Evolutionary conservation across 2,888 invertebrate species (phyloP), one percentile per base, ranked within the genome.

Genomic region (Artemia sinica): DNA sequence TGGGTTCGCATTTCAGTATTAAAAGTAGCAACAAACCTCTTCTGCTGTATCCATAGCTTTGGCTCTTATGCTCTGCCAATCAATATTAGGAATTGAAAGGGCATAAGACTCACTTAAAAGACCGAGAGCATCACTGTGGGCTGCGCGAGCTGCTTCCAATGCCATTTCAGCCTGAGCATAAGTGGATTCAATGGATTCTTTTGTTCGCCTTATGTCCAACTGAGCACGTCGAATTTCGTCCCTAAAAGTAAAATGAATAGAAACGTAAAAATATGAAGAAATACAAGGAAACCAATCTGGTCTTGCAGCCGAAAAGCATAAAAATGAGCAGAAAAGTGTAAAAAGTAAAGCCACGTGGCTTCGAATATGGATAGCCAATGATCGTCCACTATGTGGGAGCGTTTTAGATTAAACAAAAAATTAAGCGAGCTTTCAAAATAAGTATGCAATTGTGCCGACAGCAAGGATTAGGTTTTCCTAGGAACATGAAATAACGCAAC

Each of bases 41-140:
- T 82, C 80, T 73, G 85, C 86, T 72, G 91, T 85, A 10, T 79
- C 79, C 3, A 82, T 80, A 0, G 91, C 85, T 71, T 87, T 85
- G 6, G 81, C 80, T 72, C 85, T 86, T 68, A 93, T 80, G 72
- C 83, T 80, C 1, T 81, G 81, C 0, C 89, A 81, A 76, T 94
- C 85, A 14, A 91, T 84, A 49, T 84, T 83, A 0, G 94, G 93
- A 41, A 92, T 80, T 49, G 84, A 81, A 0, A 93, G 82, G 52
- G 87, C 86, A 71, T 86, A 85, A 1, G 92, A 89, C 74, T 89
- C 86, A 1, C 86, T 86, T 73, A 90, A 84, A 8, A 92, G 80
- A 2, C 86, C 84, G 18, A 94, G 79, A 0, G 94, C 91, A 71
- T 89, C 87, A 18, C 89, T 85, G 75, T 90, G 88, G 0, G 90